These are phyloP conservation scores for Peromyscus attwateri DNA, from an alignment of 2,797 vertebrate genomes.

Conservation along the genomic window DNA sequence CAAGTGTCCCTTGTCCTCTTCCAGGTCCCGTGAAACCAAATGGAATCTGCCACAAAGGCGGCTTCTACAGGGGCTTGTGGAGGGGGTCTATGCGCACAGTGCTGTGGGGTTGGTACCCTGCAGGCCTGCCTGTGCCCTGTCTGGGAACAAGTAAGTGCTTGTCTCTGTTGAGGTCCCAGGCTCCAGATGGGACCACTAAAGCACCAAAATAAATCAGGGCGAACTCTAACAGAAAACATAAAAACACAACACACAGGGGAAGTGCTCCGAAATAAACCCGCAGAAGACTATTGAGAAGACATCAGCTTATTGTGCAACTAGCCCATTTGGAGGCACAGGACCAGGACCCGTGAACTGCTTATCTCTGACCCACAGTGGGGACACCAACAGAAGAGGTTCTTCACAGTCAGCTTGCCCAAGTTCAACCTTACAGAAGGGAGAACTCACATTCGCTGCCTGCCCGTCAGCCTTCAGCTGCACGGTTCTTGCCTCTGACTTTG, in stretches of 20 bases:
- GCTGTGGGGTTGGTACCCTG: conserved; percentile 83
- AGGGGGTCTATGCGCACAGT: conserved; percentile 83
- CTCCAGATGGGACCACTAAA: background rate
- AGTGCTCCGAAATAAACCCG: background rate
- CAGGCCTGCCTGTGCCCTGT: conserved; percentile 66
- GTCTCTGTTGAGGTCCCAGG: conserved; percentile 64
- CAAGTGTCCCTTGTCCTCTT: conserved; percentile 85
- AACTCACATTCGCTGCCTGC: background rate
- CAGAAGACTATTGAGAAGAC: background rate
- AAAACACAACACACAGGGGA: background rate
- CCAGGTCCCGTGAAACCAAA: conserved; percentile 88
- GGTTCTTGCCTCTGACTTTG: background rate
- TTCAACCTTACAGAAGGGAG: background rate
- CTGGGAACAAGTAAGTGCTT: conserved; percentile 83
- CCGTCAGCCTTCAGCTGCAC: rapidly evolving
- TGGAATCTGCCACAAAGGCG: conserved; percentile 89
- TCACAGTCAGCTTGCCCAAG: background rate
- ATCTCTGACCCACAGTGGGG: background rate
- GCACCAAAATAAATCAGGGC: background rate
- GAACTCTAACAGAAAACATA: background rate
- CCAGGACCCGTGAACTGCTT: background rate
- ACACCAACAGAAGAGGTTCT: background rate
- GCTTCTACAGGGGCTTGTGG: conserved; percentile 84
- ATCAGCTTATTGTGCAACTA: background rate
- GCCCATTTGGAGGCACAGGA: background rate